phyloP scores from a whole-genome alignment of 2,797 vertebrate genomes.

The Trichosurus vulpecula region DNA sequence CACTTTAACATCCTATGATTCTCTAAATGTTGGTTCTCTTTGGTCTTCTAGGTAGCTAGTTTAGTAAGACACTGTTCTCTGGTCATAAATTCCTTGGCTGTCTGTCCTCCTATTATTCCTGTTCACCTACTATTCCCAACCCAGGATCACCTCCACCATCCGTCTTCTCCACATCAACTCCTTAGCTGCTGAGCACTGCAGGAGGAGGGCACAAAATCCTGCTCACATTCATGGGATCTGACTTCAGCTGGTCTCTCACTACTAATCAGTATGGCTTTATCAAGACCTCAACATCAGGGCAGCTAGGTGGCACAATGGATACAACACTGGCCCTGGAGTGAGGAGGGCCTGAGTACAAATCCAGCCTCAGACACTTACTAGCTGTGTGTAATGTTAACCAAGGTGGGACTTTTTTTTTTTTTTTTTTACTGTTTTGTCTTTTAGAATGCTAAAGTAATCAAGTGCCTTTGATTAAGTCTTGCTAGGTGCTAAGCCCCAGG shows the following conservation, averaged over 20 bases:
- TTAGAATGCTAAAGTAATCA: too few relatives aligned
- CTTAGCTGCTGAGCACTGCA: neutral
- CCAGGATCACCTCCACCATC: neutral
- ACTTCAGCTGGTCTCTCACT: neutral
- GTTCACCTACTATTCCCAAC: neutral
- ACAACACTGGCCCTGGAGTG: too few relatives aligned
- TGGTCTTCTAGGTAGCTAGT: neutral
- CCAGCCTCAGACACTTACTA: neutral
- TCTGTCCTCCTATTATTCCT: neutral
- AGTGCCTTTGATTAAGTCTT: too few relatives aligned
- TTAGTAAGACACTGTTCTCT: neutral
- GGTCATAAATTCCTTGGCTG: neutral
- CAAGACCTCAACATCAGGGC: neutral
- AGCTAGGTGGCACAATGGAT: neutral
- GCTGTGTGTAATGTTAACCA: too few relatives aligned
- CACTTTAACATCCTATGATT: neutral
- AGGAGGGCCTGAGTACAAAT: neutral
- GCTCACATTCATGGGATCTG: neutral
- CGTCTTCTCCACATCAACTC: neutral
- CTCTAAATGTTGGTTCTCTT: neutral
- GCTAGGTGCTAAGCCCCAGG: too few relatives aligned
- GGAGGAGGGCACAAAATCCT: neutral
- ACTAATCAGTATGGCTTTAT: neutral
- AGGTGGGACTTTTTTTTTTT: too few relatives aligned
- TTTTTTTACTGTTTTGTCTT: too few relatives aligned